Conservation (phyloP, 2,888 invertebrate species). For the Bimastos eiseni region DNA sequence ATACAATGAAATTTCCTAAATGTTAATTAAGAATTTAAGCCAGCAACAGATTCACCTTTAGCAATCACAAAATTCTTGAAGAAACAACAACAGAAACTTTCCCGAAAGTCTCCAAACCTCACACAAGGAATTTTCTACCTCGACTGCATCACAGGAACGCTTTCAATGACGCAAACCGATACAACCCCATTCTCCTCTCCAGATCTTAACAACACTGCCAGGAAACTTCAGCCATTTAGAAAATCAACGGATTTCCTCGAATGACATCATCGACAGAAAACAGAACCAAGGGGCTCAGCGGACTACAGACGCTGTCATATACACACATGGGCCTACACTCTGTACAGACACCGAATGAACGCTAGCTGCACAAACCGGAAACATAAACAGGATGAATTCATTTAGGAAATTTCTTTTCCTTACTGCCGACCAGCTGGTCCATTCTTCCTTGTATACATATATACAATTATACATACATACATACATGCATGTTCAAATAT, state of each 20-base stretch:
- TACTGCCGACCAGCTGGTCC: neutral
- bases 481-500: neutral
- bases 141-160: neutral
- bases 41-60: neutral
- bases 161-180: neutral
- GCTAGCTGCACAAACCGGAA: neutral
- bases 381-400: slow-evolving; percentile 17
- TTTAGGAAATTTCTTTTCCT: neutral
- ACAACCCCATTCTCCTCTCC: no score
- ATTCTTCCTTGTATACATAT: neutral
- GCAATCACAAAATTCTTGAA: neutral
- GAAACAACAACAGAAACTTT: neutral
- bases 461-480: neutral
- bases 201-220: neutral
- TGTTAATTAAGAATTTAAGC: neutral
- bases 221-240: neutral
- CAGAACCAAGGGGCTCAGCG: neutral
- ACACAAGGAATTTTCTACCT: neutral
- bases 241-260: neutral
- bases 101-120: neutral
- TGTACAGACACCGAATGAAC: neutral
- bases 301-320: neutral
- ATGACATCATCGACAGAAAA: neutral
- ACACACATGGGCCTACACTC: neutral
- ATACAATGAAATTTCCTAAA: neutral